Evolutionary conservation across 2,113 vertebrate genomes (phyloP), one percentile per base, ranked within the genome.

Genomic region (Haplochromis burtoni): DNA sequence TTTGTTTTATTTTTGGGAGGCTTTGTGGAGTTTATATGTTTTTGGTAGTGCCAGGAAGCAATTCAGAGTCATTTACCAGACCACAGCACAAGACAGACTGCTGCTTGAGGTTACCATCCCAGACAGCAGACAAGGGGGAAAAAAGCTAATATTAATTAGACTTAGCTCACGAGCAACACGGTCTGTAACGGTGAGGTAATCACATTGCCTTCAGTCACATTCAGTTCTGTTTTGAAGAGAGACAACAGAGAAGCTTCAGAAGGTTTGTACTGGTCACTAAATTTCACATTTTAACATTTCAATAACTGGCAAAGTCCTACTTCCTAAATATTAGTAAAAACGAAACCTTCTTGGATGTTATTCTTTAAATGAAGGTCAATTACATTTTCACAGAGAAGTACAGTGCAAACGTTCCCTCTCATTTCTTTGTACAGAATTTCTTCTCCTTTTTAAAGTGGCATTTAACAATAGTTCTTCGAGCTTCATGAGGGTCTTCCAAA

Each of bases 91-190:
- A 61, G 87, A 82, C 71, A 73, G 68, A 31, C 87, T 81, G 71
- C 89, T n/a, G 92, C 88, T 85, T 82, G 6, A 86, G 87, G 90
- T 92, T 84, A 91, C 87, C 84, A 51, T 61, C 38, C 35, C 80
- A 91, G 87, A 91, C 86, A 59, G 89, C 71, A 91, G 86, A 91
- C 90, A 86, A 47, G 71, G 55, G 13, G 73, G 7, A 2, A 59
- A 33, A 79, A 80, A 86, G 89, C 53, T 73, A 87, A 86, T 88
- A 94, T 90, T 86, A 92, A 93, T 91, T 93, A 83, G 81, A 89
- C 83, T 91, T 51, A 80, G 47, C 83, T 83, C 76, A 83, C 45
- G n/a, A 81, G 79, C 47, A 86, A 53, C 63, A 45, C 55, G 61
- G 81, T 16, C 71, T 80, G 61, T 59, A 54, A 78, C 54, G 35